A percentile compares a stretch with the other conserved stretches of the same genome.
phyloP scores from a whole-genome alignment of 2,888 invertebrate species.

The Koerneria pararmatus region DNA sequence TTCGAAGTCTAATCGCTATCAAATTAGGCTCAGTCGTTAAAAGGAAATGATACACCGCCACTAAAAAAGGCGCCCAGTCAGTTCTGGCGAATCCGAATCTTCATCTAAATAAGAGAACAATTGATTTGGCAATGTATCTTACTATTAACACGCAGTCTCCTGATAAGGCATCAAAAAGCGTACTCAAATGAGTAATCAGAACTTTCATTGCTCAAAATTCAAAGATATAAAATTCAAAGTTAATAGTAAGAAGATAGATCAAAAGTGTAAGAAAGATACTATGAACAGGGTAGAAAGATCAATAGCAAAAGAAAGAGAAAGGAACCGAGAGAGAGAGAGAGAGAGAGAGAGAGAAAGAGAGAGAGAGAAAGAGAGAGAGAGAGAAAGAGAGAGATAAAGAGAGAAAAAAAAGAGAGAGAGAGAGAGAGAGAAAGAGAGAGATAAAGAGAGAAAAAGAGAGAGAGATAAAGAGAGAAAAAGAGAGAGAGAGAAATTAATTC shows the following conservation, averaged over 20 bases:
- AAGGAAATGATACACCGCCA: no score
- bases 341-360: background rate
- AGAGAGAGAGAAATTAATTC: background rate
- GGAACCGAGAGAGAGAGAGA: background rate
- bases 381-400: background rate
- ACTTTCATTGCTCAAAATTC: background rate
- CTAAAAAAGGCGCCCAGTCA: no score
- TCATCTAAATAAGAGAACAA: no score
- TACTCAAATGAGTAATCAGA: background rate
- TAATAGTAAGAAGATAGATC: background rate
- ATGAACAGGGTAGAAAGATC: background rate
- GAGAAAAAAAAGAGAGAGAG: background rate
- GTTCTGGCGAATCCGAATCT: no score
- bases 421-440: background rate
- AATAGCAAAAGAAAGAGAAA: slow-evolving; percentile 1
- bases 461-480: background rate
- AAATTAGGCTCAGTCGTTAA: no score
- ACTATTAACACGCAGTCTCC: background rate
- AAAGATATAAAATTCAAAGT: background rate
- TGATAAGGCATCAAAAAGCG: background rate
- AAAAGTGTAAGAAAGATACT: background rate
- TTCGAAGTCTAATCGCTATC: no score
- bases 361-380: background rate
- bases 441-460: background rate
- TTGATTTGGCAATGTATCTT: no score